phyloP scores from a whole-genome alignment of 2,113 vertebrate species.

The Gymnogyps californianus region DNA sequence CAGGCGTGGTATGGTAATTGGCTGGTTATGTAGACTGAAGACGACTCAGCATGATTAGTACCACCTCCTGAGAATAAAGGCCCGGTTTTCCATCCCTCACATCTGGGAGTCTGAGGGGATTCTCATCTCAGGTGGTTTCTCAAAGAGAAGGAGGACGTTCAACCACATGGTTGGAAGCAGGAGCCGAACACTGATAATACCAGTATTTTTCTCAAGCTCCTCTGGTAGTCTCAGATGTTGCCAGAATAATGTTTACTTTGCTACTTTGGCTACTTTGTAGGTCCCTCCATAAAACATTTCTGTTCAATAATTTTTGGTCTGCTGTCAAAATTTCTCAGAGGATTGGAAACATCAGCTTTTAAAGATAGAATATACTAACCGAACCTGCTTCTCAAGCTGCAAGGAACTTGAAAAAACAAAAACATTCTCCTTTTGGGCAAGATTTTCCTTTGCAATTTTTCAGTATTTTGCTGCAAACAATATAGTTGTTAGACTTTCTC shows the following conservation, averaged over 20 bases:
- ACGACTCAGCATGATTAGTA: background rate
- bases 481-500: background rate
- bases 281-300: background rate
- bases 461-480: background rate
- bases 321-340: background rate
- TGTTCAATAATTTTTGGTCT: background rate
- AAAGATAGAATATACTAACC: background rate
- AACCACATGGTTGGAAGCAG: background rate
- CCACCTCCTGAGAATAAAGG: background rate
- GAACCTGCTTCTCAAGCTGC: background rate
- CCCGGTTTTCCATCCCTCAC: background rate
- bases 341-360: background rate
- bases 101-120: background rate
- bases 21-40: background rate
- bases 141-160: background rate
- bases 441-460: background rate
- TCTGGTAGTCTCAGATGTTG: background rate
- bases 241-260: background rate
- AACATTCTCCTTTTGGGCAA: background rate
- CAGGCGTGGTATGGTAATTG: background rate
- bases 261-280: background rate
- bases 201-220: background rate
- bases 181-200: background rate
- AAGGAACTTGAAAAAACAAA: background rate
- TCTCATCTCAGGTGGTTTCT: background rate